A percentile compares a stretch with the other conserved stretches of the same genome.
phyloP scores from a whole-genome alignment of 2,113 vertebrate genomes.

The Terrapene triunguis region DNA sequence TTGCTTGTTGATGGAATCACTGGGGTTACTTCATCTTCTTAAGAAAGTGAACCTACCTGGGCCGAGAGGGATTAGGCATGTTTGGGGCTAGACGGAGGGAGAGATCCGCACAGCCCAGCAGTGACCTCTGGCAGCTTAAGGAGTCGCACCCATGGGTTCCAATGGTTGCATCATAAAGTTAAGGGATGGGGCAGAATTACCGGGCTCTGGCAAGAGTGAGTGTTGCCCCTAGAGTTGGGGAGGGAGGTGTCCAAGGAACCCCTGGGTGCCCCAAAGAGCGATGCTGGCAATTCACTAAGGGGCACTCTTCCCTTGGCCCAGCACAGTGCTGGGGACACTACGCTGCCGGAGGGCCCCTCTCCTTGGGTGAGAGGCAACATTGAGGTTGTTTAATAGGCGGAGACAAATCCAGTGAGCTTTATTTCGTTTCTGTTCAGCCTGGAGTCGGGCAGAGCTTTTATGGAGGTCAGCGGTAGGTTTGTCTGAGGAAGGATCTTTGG shows the following conservation, averaged over 20 bases:
- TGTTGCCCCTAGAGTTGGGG: background rate
- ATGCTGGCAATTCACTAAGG: background rate
- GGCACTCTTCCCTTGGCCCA: background rate
- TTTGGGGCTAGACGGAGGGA: too few species aligned
- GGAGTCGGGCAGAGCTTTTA: background rate
- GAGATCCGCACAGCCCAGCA: too few species aligned
- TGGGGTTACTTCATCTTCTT: too few species aligned
- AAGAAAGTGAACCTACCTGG: background rate
- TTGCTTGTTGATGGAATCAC: too few species aligned
- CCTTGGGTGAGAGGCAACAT: background rate
- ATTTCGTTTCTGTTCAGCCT: background rate
- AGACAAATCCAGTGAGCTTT: background rate
- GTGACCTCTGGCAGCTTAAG: too few species aligned
- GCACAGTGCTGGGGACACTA: background rate
- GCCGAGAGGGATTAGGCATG: background rate
- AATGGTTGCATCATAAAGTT: background rate
- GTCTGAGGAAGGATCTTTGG: background rate
- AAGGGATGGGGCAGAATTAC: background rate
- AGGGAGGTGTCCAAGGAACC: background rate
- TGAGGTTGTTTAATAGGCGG: background rate
- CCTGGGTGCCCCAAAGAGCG: background rate
- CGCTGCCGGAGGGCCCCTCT: background rate
- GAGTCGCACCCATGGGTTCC: background rate
- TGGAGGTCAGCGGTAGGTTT: background rate
- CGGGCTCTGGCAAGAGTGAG: background rate